phyloP scores from a whole-genome alignment of 2,888 invertebrate genomes.

The Drosophila kanekoi region DNA sequence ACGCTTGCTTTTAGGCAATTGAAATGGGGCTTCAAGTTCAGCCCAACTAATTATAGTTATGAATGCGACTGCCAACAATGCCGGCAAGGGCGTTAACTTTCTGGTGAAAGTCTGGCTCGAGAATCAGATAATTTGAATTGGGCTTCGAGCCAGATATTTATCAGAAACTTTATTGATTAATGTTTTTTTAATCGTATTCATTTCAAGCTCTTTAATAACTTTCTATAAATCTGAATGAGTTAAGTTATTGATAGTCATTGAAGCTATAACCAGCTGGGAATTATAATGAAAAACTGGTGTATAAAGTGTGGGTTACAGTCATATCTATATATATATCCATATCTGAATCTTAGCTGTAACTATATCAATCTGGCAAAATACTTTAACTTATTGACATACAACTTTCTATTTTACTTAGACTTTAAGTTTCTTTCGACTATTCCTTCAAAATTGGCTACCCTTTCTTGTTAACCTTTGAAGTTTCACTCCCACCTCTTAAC shows the following conservation, averaged over 20 bases:
- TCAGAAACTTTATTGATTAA: background rate
- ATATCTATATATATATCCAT: background rate
- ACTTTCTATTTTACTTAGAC: background rate
- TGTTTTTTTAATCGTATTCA: no score
- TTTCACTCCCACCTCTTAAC: background rate
- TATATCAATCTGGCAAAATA: no score
- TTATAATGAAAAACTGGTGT: background rate
- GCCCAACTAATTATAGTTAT: slow-evolving; percentile 42
- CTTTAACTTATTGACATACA: background rate
- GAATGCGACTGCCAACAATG: slow-evolving; percentile 21
- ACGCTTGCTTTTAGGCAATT: slow-evolving; percentile 37
- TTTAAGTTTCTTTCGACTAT: background rate
- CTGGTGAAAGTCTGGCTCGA: slow-evolving; percentile 34
- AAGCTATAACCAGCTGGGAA: background rate
- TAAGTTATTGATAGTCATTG: no score
- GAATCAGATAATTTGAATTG: slow-evolving; percentile 31
- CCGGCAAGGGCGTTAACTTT: slow-evolving; percentile 16
- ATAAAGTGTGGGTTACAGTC: no score
- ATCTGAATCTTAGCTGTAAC: background rate
- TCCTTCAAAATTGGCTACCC: background rate
- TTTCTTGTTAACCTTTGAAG: background rate
- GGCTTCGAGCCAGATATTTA: slow-evolving; percentile 1
- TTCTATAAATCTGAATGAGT: background rate
- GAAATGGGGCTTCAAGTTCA: slow-evolving; percentile 36
- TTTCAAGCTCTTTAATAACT: background rate